Percentiles rank a stretch among this genome's conserved stretches.
Evolutionary conservation across 2,113 vertebrate species (phyloP).

Genomic region (Carassius gibelio): DNA sequence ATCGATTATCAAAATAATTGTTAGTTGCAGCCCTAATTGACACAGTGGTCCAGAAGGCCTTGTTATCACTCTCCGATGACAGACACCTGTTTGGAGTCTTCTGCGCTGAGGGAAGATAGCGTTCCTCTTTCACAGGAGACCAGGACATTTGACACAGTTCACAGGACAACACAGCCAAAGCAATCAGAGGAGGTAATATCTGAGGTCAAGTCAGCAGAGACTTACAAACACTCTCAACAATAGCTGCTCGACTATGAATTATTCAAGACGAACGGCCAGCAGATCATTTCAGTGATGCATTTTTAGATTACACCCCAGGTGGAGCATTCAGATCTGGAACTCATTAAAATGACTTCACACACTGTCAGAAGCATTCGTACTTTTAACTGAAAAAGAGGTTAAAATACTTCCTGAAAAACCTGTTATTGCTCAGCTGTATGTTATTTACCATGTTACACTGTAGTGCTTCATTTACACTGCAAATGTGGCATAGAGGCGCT

Average conservation of each 20-base stretch:
- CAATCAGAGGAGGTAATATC: not conserved
- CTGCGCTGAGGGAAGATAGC: not conserved
- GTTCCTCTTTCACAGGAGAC: not conserved
- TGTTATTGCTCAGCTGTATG: not conserved
- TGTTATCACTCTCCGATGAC: not conserved
- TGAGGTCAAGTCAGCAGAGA: not conserved
- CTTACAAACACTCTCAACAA: slow-evolving; percentile 13
- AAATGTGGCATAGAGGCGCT: too few species aligned
- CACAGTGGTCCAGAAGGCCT: not conserved
- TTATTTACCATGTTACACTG: not conserved
- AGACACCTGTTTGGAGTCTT: not conserved
- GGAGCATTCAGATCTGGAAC: not conserved
- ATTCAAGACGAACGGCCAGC: not conserved
- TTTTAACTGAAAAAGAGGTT: not conserved
- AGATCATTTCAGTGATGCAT: not conserved
- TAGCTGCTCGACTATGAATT: not conserved
- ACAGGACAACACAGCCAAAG: not conserved
- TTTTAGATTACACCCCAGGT: not conserved
- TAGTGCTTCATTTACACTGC: too few species aligned
- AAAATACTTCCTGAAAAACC: not conserved
- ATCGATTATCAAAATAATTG: too few species aligned
- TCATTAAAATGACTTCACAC: not conserved
- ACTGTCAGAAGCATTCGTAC: not conserved
- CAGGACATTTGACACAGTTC: not conserved
- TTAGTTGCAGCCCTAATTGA: too few species aligned